Conservation (phyloP, 2,888 invertebrate genomes). For the Drosophila prolongata region DNA sequence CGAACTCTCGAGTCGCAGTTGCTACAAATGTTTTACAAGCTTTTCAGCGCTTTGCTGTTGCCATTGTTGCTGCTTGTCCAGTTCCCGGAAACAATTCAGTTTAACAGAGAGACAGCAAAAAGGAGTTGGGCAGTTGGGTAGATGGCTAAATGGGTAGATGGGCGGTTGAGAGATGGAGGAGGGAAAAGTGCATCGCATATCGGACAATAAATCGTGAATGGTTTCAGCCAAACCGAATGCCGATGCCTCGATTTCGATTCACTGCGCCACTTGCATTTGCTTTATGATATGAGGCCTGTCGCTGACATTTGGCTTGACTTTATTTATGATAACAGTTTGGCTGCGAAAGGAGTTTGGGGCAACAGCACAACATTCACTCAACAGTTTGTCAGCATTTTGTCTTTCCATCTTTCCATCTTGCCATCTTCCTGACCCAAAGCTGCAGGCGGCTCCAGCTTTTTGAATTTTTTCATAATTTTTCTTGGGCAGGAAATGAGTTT, state of each 20-base stretch:
- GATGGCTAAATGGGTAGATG: neutral
- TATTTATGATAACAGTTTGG: constrained; percentile 74
- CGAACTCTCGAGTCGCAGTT: constrained; percentile 59
- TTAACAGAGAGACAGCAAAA: constrained; percentile 53
- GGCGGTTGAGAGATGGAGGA: neutral
- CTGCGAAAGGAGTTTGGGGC: constrained; percentile 21
- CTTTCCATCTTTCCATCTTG: constrained; percentile 59
- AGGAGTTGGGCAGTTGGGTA: constrained; percentile 6
- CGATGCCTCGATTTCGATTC: constrained; percentile 69
- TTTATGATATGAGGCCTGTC: constrained; percentile 75
- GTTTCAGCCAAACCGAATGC: constrained; percentile 58
- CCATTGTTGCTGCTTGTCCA: constrained; percentile 59
- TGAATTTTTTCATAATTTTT: constrained; percentile 48
- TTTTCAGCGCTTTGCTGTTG: constrained; percentile 72
- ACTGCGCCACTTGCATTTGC: constrained; percentile 79
- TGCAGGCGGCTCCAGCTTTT: constrained; percentile 53
- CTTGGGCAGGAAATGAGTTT: constrained; percentile 65
- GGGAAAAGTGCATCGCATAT: constrained; percentile 64
- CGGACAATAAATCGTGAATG: constrained; percentile 78
- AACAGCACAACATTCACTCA: constrained; percentile 36
- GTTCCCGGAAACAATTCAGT: constrained; percentile 81
- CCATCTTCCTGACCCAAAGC: constrained; percentile 68
- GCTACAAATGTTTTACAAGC: constrained; percentile 79
- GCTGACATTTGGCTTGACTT: constrained; percentile 70
- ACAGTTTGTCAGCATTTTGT: constrained; percentile 77